These are phyloP conservation scores for Crossaster papposus DNA, from an alignment of 53 echinoderm and acorn worm genomes.

Conservation along the genomic window DNA sequence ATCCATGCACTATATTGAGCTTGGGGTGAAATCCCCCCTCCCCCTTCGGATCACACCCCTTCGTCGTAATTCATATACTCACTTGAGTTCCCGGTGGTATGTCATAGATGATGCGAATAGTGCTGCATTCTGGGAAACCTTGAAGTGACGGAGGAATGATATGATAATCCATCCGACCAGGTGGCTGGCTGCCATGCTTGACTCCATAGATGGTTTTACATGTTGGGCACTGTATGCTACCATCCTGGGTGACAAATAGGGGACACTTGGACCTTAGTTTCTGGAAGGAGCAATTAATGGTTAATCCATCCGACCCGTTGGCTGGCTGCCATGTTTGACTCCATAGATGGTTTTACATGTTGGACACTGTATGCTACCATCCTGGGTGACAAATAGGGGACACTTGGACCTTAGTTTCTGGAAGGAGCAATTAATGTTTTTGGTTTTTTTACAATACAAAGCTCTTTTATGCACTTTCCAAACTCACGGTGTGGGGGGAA, in stretches of 20 bases:
- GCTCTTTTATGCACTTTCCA: too few relatives aligned
- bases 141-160: constrained; percentile 89
- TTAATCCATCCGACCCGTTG: constrained; percentile 89
- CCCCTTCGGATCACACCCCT: background rate
- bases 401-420: too few relatives aligned
- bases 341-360: constrained; percentile 98
- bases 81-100: constrained; percentile 98
- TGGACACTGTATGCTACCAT: constrained; percentile 99
- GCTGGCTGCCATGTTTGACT: constrained; percentile 92
- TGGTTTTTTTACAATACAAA: too few relatives aligned
- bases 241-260: constrained; percentile 70
- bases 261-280: too few relatives aligned
- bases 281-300: constrained; percentile 88
- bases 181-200: constrained; percentile 90
- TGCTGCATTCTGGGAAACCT: constrained; percentile 67
- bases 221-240: constrained; percentile 98
- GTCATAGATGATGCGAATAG: constrained; percentile 93
- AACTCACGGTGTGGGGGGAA: too few relatives aligned
- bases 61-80: background rate
- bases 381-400: constrained; percentile 53
- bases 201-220: constrained; percentile 98
- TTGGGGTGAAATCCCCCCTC: background rate
- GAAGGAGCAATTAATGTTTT: constrained; percentile 88
- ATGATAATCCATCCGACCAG: constrained; percentile 92
- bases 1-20: too few relatives aligned